Conservation (phyloP, 1,140 invertebrate species). For the Temnothorax longispinosus region DNA sequence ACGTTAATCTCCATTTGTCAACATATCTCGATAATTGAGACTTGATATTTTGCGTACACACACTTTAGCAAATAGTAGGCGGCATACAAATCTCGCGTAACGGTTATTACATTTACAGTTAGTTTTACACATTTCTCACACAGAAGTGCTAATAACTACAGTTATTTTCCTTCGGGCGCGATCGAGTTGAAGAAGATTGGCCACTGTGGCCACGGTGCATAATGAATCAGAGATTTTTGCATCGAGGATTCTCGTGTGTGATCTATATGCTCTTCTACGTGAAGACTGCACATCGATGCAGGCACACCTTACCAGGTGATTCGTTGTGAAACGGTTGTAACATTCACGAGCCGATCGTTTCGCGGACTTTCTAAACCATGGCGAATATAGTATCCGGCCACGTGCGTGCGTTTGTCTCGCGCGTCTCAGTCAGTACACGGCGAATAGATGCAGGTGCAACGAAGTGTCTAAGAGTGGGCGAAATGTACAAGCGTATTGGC, state of each 20-base stretch:
- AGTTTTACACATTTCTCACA: slow-evolving; percentile 33
- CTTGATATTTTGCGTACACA: slow-evolving; percentile 8
- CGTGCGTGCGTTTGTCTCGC: slow-evolving; percentile 55
- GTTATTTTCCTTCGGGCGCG: neutral
- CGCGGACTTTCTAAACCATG: slow-evolving; percentile 72
- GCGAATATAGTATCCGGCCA: slow-evolving; percentile 61
- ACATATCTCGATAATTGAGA: neutral
- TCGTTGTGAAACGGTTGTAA: slow-evolving; percentile 74
- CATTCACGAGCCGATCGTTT: slow-evolving; percentile 70
- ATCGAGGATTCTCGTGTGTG: neutral
- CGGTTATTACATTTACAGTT: slow-evolving; percentile 54
- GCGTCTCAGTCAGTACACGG: neutral
- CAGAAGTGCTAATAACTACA: slow-evolving; percentile 47
- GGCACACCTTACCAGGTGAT: slow-evolving; percentile 57
- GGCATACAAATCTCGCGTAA: slow-evolving; percentile 43
- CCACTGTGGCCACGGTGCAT: neutral
- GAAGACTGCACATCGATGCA: slow-evolving; percentile 39
- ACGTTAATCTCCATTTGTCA: neutral
- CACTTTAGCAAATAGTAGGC: slow-evolving; percentile 17
- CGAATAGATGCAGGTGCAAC: slow-evolving; percentile 12
- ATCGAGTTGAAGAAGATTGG: neutral
- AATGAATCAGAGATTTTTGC: slow-evolving; percentile 1
- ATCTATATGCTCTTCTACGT: slow-evolving; percentile 9
- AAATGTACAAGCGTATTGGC: slow-evolving; percentile 4
- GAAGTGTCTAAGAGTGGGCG: neutral